A percentile compares a stretch with the other conserved stretches of the same genome.
Conservation (phyloP, 2,888 invertebrate genomes). For the Temnothorax ravouxi region DNA sequence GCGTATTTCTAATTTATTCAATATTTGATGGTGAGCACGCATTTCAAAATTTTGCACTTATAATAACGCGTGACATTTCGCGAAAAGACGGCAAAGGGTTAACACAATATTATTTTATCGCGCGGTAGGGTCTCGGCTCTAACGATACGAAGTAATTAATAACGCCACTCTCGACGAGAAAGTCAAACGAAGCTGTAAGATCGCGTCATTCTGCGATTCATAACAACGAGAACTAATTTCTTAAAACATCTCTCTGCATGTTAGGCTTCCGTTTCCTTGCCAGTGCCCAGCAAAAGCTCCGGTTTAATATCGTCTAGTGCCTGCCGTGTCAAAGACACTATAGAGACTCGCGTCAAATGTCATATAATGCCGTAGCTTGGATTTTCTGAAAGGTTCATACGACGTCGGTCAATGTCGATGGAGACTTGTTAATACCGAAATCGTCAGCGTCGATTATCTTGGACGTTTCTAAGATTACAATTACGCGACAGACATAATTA, state of each 20-base stretch:
- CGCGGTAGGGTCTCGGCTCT: background rate
- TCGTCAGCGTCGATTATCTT: slow-evolving; percentile 16
- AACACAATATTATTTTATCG: slow-evolving; percentile 22
- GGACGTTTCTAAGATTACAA: background rate
- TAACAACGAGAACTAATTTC: slow-evolving; percentile 81
- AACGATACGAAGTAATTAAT: slow-evolving; percentile 56
- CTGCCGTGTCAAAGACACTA: slow-evolving; percentile 73
- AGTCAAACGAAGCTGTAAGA: slow-evolving; percentile 26
- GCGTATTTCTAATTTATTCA: slow-evolving; percentile 7
- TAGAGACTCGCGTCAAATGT: slow-evolving; percentile 66
- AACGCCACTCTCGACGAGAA: slow-evolving; percentile 38
- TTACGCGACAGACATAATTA: background rate
- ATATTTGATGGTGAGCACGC: background rate
- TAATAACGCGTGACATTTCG: background rate
- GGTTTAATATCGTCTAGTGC: slow-evolving; percentile 84
- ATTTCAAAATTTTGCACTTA: slow-evolving; percentile 23
- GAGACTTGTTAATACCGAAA: slow-evolving; percentile 30
- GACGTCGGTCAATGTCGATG: slow-evolving; percentile 58
- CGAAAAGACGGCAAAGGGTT: slow-evolving; percentile 21
- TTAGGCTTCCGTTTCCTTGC: slow-evolving; percentile 82
- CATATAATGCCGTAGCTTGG: slow-evolving; percentile 32
- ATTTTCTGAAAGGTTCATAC: slow-evolving; percentile 45
- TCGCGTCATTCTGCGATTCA: slow-evolving; percentile 59
- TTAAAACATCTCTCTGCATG: slow-evolving; percentile 73
- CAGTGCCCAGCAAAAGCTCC: slow-evolving; percentile 77